A percentile compares a stretch with the other conserved stretches of the same genome.
phyloP scores from a whole-genome alignment of 2,888 invertebrate species.

The Drosophila koepferae region DNA sequence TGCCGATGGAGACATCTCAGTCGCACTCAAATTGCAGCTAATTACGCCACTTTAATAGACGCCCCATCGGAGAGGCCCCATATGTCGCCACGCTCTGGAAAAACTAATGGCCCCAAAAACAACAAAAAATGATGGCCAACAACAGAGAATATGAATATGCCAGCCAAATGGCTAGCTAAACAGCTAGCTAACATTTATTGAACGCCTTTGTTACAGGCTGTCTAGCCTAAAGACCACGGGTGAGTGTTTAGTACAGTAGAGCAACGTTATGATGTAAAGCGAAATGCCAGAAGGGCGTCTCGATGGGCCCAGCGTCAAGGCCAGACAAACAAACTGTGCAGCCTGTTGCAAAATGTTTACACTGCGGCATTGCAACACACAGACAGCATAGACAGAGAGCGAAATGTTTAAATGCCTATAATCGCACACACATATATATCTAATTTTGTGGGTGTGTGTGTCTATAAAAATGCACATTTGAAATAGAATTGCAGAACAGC shows the following conservation, averaged over 20 bases:
- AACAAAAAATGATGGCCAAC: conserved; percentile 29
- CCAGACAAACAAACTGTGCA: conserved; percentile 48
- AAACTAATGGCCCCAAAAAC: conserved; percentile 52
- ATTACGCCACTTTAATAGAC: conserved; percentile 64
- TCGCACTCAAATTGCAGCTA: conserved; percentile 69
- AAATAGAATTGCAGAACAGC: conserved; percentile 18
- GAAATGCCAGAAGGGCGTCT: conserved; percentile 12
- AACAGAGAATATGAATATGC: conserved; percentile 23
- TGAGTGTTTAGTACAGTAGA: conserved; percentile 22
- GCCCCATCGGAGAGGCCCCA: conserved; percentile 56
- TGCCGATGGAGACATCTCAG: conserved; percentile 56
- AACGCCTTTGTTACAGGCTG: conserved; percentile 28
- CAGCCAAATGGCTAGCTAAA: conserved; percentile 3
- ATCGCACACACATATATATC: conserved; percentile 10
- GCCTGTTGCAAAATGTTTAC: conserved; percentile 57
- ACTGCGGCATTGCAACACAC: conserved; percentile 38
- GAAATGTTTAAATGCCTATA: conserved; percentile 1
- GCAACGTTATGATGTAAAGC: conserved; percentile 39
- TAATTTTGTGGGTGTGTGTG: conserved; percentile 12
- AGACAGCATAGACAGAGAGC: conserved; percentile 2
- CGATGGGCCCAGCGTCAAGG: conserved; percentile 32
- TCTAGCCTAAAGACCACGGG: conserved; percentile 9
- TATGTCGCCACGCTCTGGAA: conserved; percentile 45
- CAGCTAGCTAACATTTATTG: conserved; percentile 10
- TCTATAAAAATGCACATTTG: conserved; percentile 29